These are phyloP conservation scores for Augochlora pura DNA, from an alignment of 1,140 invertebrate genomes.

Conservation along the genomic window DNA sequence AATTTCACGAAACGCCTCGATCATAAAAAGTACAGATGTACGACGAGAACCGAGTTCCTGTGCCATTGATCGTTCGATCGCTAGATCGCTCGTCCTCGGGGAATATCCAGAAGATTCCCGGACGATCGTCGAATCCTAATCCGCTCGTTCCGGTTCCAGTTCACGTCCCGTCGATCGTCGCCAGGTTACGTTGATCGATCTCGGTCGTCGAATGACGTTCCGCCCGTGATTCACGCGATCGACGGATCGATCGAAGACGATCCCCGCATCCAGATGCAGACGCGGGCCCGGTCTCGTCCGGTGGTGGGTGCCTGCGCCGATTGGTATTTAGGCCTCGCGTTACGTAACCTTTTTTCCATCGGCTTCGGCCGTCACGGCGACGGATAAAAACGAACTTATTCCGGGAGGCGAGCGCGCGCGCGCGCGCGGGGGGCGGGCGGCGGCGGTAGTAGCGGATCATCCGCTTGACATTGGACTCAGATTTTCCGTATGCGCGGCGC, in stretches of 20 bases:
- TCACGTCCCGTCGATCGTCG: not conserved
- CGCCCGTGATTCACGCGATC: slow-evolving; percentile 1
- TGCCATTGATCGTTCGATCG: no score
- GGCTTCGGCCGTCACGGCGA: slow-evolving; percentile 45
- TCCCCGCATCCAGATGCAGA: slow-evolving; percentile 44
- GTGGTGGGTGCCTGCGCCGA: no score
- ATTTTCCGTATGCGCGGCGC: slow-evolving; percentile 68
- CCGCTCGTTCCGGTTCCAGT: slow-evolving; percentile 5
- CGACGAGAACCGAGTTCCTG: no score
- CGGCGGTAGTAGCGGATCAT: slow-evolving; percentile 39
- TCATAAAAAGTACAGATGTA: no score
- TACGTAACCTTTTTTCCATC: slow-evolving; percentile 52
- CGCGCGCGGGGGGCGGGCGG: no score
- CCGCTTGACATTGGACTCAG: slow-evolving; percentile 63
- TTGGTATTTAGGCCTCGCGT: slow-evolving; percentile 64
- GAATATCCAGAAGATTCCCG: not conserved
- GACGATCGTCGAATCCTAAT: slow-evolving; percentile 18
- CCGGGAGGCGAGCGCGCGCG: no score
- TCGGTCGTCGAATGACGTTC: not conserved
- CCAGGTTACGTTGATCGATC: not conserved
- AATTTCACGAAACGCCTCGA: no score
- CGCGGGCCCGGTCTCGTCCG: no score
- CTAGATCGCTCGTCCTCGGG: not conserved
- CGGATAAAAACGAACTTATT: slow-evolving; percentile 57
- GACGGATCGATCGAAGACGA: not conserved